Conservation (phyloP, 2,888 invertebrate genomes). For the Eupithecia subumbrata region DNA sequence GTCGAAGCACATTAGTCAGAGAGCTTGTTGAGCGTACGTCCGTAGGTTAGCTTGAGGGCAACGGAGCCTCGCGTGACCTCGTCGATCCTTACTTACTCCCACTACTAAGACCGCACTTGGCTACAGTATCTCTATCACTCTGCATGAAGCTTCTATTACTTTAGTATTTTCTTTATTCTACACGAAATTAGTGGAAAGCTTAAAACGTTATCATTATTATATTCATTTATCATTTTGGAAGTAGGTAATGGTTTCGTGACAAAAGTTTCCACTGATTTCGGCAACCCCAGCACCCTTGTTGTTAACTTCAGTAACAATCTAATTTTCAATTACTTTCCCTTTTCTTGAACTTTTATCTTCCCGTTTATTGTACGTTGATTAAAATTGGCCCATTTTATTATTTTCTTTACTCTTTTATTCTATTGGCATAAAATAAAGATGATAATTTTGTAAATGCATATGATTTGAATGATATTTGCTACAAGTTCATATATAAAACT, state of each 20-base stretch:
- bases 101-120: conserved; percentile 74
- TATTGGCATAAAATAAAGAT: conserved; percentile 64
- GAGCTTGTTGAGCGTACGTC: conserved; percentile 73
- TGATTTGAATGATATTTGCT: conserved; percentile 64
- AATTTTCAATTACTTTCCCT: conserved; percentile 68
- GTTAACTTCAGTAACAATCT: conserved; percentile 68
- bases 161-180: conserved; percentile 65
- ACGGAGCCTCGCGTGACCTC: conserved; percentile 71
- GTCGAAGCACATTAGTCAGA: conserved; percentile 80
- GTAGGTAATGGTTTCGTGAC: conserved; percentile 30
- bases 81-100: conserved; percentile 69
- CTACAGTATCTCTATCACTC: conserved; percentile 76
- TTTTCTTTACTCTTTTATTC: conserved; percentile 59
- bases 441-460: conserved; percentile 63
- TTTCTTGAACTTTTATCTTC: conserved; percentile 65
- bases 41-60: conserved; percentile 80
- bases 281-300: conserved; percentile 66
- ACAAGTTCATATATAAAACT: conserved; percentile 55
- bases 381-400: conserved; percentile 61
- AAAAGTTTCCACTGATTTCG: conserved; percentile 63
- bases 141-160: conserved; percentile 81
- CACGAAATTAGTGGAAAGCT: conserved; percentile 60
- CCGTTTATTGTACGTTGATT: conserved; percentile 58
- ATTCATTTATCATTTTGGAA: conserved; percentile 33
- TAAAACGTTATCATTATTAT: conserved; percentile 20